Evolutionary conservation across 1,140 invertebrate genomes (phyloP).

Genomic region (Chlorops oryzae): DNA sequence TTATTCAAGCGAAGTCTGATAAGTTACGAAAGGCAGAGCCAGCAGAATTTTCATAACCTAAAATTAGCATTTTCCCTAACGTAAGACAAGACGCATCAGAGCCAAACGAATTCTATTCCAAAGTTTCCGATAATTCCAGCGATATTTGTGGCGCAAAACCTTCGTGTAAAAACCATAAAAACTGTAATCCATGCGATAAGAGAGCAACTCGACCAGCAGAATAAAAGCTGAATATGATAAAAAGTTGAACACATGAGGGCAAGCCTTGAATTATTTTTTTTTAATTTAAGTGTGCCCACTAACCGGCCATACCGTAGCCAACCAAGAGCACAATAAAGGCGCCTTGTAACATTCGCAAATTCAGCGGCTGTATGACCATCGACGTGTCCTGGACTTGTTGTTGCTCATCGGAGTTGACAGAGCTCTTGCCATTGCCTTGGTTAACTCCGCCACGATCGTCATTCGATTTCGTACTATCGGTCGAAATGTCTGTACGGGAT

Average conservation of each 20-base stretch:
- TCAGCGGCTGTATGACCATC: slow-evolving; percentile 55
- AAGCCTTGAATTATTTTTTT: too few species aligned
- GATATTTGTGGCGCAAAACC: slow-evolving; percentile 1
- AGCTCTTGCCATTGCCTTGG: neutral
- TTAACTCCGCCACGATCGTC: neutral
- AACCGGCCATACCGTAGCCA: slow-evolving; percentile 48
- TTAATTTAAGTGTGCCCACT: neutral
- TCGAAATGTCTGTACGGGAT: neutral
- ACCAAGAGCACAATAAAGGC: slow-evolving; percentile 60
- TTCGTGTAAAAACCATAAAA: neutral
- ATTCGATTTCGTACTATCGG: neutral
- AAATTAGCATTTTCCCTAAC: too few species aligned
- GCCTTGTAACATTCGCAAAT: slow-evolving; percentile 59
- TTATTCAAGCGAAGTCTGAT: too few species aligned
- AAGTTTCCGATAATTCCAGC: slow-evolving; percentile 7
- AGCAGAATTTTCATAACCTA: too few species aligned
- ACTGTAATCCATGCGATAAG: slow-evolving; percentile 3
- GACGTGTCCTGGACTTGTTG: slow-evolving; percentile 19
- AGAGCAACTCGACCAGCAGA: slow-evolving; percentile 8
- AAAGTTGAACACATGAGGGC: too few species aligned
- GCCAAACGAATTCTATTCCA: neutral
- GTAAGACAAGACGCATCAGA: too few species aligned
- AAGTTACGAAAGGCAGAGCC: too few species aligned
- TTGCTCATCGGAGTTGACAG: slow-evolving; percentile 2
- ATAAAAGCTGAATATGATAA: slow-evolving; percentile 7